These are phyloP conservation scores for Eclectus roratus DNA, from an alignment of 2,113 vertebrate genomes.

Conservation along the genomic window DNA sequence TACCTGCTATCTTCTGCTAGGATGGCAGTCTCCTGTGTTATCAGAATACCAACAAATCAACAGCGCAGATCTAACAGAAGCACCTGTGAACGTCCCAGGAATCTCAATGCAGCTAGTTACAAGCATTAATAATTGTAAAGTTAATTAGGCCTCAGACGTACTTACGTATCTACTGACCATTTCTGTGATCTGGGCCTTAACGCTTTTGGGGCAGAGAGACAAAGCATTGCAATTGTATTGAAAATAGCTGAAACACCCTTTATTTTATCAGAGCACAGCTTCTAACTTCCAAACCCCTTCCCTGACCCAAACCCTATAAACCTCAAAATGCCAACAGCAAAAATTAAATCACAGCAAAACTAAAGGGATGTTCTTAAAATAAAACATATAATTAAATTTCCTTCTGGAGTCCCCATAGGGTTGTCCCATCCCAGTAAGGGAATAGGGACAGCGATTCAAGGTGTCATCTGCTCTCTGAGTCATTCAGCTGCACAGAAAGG, in stretches of 20 bases:
- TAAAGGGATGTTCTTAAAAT: background rate
- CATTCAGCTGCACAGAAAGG: slow-evolving; percentile 20
- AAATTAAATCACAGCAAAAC: background rate
- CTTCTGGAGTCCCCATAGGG: background rate
- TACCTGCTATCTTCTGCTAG: background rate
- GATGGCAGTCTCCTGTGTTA: background rate
- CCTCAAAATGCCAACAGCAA: background rate
- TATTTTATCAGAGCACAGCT: background rate
- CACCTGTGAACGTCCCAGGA: background rate
- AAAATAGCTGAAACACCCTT: background rate
- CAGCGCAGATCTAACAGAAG: background rate
- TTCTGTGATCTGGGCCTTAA: background rate
- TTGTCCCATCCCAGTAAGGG: background rate
- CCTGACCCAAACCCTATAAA: background rate
- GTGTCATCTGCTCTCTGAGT: slow-evolving; percentile 44
- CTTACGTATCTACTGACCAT: background rate
- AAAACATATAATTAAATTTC: background rate
- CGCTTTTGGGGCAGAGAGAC: background rate
- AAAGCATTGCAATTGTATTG: background rate
- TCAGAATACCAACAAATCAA: background rate
- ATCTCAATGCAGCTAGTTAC: background rate
- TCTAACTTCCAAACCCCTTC: background rate
- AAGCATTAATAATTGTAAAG: background rate
- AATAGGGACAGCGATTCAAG: slow-evolving; percentile 16
- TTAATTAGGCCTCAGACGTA: background rate